These are phyloP conservation scores for Grammomys dolichurus DNA, from an alignment of 2,113 vertebrate species.

Conservation along the genomic window DNA sequence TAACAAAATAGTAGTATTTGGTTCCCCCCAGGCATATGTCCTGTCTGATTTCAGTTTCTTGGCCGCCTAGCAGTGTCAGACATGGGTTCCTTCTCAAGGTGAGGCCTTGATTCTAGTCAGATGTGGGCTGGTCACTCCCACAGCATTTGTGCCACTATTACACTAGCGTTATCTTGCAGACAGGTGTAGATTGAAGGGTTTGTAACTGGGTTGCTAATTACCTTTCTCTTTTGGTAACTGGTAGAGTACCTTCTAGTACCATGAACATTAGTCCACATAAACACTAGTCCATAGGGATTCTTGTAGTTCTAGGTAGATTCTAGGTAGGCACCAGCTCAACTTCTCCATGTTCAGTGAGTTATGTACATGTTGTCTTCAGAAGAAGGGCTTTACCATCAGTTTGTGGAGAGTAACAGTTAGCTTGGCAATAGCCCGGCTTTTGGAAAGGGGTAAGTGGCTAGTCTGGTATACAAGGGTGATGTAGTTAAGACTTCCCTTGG, in stretches of 20 bases:
- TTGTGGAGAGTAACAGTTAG: neutral
- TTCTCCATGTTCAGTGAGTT: neutral
- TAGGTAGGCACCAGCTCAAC: neutral
- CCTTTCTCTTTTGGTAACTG: neutral
- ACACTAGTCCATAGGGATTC: neutral
- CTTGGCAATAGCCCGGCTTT: neutral
- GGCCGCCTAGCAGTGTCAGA: neutral
- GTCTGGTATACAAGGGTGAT: neutral
- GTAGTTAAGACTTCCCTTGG: neutral
- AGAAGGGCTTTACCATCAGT: neutral
- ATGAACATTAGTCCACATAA: neutral
- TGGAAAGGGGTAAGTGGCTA: neutral
- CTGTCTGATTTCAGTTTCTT: neutral
- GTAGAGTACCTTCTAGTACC: neutral
- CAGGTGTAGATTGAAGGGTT: neutral
- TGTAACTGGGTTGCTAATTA: neutral
- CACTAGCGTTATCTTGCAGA: neutral
- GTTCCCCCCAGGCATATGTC: neutral
- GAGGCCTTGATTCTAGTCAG: neutral
- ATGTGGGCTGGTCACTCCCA: neutral
- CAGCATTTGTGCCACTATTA: neutral
- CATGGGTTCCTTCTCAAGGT: neutral
- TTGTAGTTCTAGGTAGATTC: neutral
- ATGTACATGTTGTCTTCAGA: neutral
- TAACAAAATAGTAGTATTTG: neutral